Evolutionary conservation across 2,113 vertebrate species (phyloP), one percentile per base, ranked within the genome.

Genomic region (Gasterosteus nipponicus): DNA sequence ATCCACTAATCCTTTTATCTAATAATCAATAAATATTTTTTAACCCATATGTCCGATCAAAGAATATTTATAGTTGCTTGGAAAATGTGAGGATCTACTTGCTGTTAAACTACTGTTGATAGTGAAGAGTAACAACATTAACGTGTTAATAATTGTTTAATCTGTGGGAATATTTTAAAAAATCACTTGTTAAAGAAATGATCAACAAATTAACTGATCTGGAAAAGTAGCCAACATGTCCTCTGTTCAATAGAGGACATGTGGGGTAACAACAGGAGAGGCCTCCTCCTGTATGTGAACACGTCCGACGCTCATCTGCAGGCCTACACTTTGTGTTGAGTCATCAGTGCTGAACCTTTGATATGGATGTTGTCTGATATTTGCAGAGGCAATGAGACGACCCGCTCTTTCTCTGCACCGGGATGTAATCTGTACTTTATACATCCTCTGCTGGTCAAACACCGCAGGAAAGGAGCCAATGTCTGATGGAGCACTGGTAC

Each of bases 351-450:
- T 47, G 73, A 74, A 74, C 69, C 47, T 19, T 44, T 81, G 44
- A 29, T 77, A 61, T 47, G 61, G 7, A 84, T 69, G 59, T 75
- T 81, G 60, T 75, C 73, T 69, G 26, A 60, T 73, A 41, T 80
- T 84, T 90, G 70, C 73, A 78, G 46, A 81, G 81, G 72, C 41
- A 64, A 84, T 70, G 74, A 78, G 64, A 64, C 71, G 44, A 86
- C 80, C 62, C n/a, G 66, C n/a, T 79, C 35, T 41, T n/a, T n/a
- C n/a, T 0, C 70, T 47, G 65, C 63, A 46, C 78, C 35, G 59
- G 47, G 1, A 9, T 29, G 18, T 68, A 81, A 77, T 65, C 14
- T 80, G 47, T 77, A 65, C 81, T 80, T 80, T 83, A 49, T 51
- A 70, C 62, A 47, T 63, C 16, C 4, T 33, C 67, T 15, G 3